Evolutionary conservation across 2,888 invertebrate species (phyloP).

Genomic region (Acrobasis repandana): DNA sequence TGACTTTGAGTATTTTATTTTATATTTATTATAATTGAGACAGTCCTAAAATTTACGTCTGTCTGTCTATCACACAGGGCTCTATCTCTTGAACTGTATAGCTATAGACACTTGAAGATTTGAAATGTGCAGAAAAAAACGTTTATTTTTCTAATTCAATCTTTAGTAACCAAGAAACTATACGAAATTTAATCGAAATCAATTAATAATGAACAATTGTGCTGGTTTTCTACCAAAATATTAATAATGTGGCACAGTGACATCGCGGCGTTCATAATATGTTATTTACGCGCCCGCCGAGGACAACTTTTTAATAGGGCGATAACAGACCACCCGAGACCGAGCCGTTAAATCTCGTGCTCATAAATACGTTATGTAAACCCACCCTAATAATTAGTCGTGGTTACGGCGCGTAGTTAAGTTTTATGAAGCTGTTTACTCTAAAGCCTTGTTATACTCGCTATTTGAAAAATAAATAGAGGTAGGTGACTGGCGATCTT

Average conservation of each 20-base stretch:
- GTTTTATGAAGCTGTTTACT: slow-evolving; percentile 68
- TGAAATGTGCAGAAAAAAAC: too few relatives aligned
- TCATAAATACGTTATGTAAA: slow-evolving; percentile 83
- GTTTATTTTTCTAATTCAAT: too few relatives aligned
- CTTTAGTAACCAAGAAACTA: too few relatives aligned
- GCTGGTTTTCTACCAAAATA: background rate
- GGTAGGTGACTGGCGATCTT: background rate
- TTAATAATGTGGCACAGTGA: slow-evolving; percentile 21
- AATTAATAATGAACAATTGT: too few relatives aligned
- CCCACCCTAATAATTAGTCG: slow-evolving; percentile 82
- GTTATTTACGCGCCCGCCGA: slow-evolving; percentile 76
- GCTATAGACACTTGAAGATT: too few relatives aligned
- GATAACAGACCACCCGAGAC: slow-evolving; percentile 82
- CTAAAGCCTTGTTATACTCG: slow-evolving; percentile 24
- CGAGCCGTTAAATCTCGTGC: slow-evolving; percentile 76
- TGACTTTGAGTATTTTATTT: too few relatives aligned
- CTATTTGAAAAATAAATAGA: background rate
- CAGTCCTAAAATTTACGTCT: too few relatives aligned
- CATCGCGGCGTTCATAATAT: slow-evolving; percentile 59
- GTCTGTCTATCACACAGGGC: too few relatives aligned
- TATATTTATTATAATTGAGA: too few relatives aligned
- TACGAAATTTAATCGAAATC: too few relatives aligned
- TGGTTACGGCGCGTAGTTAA: slow-evolving; percentile 78
- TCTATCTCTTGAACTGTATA: too few relatives aligned
- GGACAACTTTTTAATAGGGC: slow-evolving; percentile 81